Base-by-base conservation (phyloP, 2,113 vertebrate genomes). In the Ramphastos sulfuratus region DNA sequence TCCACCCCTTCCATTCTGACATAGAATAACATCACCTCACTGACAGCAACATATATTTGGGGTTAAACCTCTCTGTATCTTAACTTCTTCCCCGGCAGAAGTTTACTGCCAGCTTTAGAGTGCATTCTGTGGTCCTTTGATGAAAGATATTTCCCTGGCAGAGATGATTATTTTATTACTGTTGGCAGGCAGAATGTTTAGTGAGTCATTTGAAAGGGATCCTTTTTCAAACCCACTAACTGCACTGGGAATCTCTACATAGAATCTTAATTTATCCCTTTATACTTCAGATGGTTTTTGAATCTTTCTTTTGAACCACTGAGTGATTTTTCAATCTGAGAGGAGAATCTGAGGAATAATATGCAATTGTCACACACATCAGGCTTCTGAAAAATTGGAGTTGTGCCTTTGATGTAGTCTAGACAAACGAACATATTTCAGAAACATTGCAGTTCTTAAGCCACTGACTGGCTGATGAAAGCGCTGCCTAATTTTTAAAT, bases 221-320 rank as follows among this genome's bases (percentile, higher is more conserved):
- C 50, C 91, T 91, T 91, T 93, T 94, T 92, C 91, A 95, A 86
- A 83, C 33, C 39, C 1, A 0, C 67, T 94, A 85, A 92, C 87
- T 90, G 77, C 84, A 76, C 20, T 63, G 65, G 80, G 77, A 95
- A 94, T 95, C 94, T 94, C 94, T 93, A 94, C 76, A 86, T 1
- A 94, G 92, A 95, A 96, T 94, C 95, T 96, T 94, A 96, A 95
- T 94, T 94, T 94, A 91, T 89, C 87, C 48, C 85, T 92, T 96
- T 93, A 88, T 94, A 91, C 65, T 96, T 96, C 94, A 91, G 87
- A 67, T 93, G 74, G 17, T 86, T 93, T 85, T 91, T 86, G 76
- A 90, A 90, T 89, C 65, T 94, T 89, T 88, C 93, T 89, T 96
- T 93, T 88, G 87, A 94, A 96, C 58, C 50, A 86, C 42, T 85